Conservation (phyloP, 2,113 vertebrate genomes). For the Tetrao urogallus region DNA sequence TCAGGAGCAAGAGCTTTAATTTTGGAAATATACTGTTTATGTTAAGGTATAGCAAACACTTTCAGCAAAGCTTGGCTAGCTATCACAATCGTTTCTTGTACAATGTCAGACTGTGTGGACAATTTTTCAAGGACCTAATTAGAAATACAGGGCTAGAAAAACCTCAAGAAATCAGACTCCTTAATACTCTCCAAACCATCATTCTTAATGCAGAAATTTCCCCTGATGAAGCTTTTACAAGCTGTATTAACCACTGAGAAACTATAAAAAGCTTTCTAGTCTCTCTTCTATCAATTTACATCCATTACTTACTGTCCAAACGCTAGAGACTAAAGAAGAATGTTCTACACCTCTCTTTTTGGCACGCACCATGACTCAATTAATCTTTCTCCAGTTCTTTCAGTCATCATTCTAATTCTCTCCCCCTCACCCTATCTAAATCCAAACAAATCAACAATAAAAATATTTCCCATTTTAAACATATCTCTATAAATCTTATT, state of each 20-base stretch:
- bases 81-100: neutral
- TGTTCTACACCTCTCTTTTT: neutral
- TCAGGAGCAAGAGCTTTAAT: neutral
- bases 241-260: neutral
- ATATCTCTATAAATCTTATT: neutral
- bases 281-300: neutral
- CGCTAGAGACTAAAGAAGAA: neutral
- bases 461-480: neutral
- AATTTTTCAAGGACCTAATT: neutral
- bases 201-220: neutral
- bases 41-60: neutral
- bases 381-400: neutral
- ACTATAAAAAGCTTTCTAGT: neutral
- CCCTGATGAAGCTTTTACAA: neutral
- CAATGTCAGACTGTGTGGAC: neutral
- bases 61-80: neutral
- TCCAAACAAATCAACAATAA: neutral
- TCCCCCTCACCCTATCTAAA: neutral
- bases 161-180: neutral
- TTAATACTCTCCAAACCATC: neutral
- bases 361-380: neutral
- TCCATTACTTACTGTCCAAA: neutral
- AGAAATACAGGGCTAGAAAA: neutral
- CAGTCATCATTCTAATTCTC: neutral
- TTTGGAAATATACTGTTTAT: neutral